Percentiles rank a stretch among this genome's conserved stretches.
Evolutionary conservation across 1,140 invertebrate species (phyloP).

Genomic region (Drosophila sechellia): DNA sequence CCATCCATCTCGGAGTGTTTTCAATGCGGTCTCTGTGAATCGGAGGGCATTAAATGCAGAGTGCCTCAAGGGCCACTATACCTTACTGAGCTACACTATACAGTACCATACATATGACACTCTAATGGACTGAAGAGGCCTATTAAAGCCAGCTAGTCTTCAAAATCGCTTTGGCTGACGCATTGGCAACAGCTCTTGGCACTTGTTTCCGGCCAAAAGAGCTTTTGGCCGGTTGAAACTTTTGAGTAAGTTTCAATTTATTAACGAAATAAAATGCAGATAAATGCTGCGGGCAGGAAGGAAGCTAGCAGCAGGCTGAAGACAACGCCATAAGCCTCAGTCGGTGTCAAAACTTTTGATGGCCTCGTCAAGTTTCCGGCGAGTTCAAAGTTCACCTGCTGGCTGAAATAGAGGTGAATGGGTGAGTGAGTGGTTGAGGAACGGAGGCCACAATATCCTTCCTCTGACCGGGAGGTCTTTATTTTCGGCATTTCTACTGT

Average conservation of each 20-base stretch:
- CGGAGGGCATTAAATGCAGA: constrained; percentile 49
- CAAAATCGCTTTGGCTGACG: constrained; percentile 22
- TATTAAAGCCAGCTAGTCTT: constrained; percentile 49
- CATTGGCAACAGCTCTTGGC: constrained; percentile 42
- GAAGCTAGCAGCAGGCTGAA: not conserved
- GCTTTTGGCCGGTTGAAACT: constrained; percentile 46
- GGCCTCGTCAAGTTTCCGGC: constrained; percentile 59
- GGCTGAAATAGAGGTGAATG: not conserved
- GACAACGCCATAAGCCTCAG: constrained; percentile 66
- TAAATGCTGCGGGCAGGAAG: constrained; percentile 46
- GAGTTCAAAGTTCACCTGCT: constrained; percentile 36
- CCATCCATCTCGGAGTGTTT: constrained; percentile 8
- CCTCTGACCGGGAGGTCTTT: not conserved
- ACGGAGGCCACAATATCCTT: constrained; percentile 4
- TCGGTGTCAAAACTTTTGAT: constrained; percentile 68
- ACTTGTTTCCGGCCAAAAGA: constrained; percentile 34
- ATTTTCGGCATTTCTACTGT: constrained; percentile 8
- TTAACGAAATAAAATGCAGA: constrained; percentile 82
- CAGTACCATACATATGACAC: constrained; percentile 9
- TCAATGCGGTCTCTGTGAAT: constrained; percentile 33
- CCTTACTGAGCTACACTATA: too few relatives aligned
- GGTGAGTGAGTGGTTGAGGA: not conserved
- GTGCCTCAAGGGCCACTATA: constrained; percentile 21
- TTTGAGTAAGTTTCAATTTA: constrained; percentile 78
- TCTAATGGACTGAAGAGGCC: constrained; percentile 44